phyloP scores from a whole-genome alignment of 2,888 invertebrate genomes.

The Camptogramma bilineatum region DNA sequence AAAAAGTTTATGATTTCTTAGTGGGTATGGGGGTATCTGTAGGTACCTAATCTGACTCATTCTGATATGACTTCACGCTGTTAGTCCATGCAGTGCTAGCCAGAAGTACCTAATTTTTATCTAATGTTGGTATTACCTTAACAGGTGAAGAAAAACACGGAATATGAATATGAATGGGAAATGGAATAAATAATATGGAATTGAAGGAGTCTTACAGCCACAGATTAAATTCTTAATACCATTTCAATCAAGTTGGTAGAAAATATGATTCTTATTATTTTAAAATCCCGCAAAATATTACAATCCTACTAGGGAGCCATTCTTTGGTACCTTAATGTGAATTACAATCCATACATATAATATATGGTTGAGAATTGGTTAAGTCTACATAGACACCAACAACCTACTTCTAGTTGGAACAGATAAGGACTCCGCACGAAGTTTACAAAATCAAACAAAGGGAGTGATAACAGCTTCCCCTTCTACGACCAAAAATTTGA shows the following conservation, averaged over 20 bases:
- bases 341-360: background rate
- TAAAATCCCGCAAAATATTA: too few relatives aligned
- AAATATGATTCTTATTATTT: too few relatives aligned
- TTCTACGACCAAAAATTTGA: background rate
- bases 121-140: background rate
- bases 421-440: slow-evolving; percentile 22
- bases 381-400: background rate
- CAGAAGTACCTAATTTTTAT: background rate
- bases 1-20: background rate
- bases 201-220: too few relatives aligned
- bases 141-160: too few relatives aligned
- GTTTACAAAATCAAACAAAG: slow-evolving; percentile 28
- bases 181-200: too few relatives aligned
- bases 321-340: background rate
- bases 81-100: background rate
- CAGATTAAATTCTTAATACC: too few relatives aligned
- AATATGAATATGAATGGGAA: too few relatives aligned
- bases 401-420: slow-evolving; percentile 13
- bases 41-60: background rate
- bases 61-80: background rate
- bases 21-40: background rate
- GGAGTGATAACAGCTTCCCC: slow-evolving; percentile 6
- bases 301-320: too few relatives aligned
- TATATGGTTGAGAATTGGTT: background rate
- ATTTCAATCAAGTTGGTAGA: too few relatives aligned